Conservation (phyloP, 2,888 invertebrate genomes). For the Sphaerophoria taeniata region DNA sequence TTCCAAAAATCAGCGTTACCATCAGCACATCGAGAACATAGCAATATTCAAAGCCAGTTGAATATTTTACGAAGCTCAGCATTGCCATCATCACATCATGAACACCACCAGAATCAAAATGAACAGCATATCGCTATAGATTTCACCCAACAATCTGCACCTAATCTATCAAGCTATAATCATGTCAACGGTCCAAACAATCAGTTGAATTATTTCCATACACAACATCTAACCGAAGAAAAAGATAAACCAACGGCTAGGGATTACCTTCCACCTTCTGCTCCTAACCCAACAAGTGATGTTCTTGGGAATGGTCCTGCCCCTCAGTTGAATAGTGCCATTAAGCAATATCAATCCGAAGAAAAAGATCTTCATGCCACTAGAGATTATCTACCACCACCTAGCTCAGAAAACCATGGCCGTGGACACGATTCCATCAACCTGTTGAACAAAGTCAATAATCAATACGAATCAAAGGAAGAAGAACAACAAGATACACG, state of each 20-base stretch:
- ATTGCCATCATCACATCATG: neutral
- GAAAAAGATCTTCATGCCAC: too few relatives aligned
- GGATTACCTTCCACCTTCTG: too few relatives aligned
- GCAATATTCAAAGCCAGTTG: too few relatives aligned
- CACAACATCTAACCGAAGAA: neutral
- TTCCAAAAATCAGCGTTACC: neutral
- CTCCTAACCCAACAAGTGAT: too few relatives aligned
- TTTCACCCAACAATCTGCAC: neutral
- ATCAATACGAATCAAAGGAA: neutral
- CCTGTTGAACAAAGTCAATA: too few relatives aligned
- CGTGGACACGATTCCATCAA: too few relatives aligned
- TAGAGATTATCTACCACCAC: too few relatives aligned
- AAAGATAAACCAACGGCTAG: too few relatives aligned
- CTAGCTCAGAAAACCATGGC: too few relatives aligned
- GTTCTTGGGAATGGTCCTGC: too few relatives aligned
- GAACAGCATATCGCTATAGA: neutral
- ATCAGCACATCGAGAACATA: neutral
- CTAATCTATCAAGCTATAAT: neutral
- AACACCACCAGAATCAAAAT: neutral
- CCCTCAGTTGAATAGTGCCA: too few relatives aligned
- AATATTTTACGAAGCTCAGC: neutral
- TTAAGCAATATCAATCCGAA: too few relatives aligned
- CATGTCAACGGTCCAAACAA: neutral
- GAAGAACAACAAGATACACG: neutral
- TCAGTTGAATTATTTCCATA: neutral